Evolutionary conservation across 2,797 vertebrate genomes (phyloP).

Genomic region (Pseudomugil gertrudae): DNA sequence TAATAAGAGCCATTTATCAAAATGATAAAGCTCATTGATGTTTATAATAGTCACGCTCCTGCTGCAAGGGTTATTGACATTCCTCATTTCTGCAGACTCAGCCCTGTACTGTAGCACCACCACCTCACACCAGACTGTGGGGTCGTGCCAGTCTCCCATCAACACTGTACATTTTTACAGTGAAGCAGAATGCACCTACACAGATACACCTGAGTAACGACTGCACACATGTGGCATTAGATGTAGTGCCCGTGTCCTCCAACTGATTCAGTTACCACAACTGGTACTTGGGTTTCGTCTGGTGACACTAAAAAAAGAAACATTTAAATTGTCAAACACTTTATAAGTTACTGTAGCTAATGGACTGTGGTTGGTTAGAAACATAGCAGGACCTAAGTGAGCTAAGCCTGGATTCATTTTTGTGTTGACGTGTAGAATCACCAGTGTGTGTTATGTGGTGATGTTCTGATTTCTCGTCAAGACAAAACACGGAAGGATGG

Average conservation of each 20-base stretch:
- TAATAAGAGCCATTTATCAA: conserved; percentile 13
- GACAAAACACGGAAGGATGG: too few relatives aligned
- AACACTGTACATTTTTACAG: background rate
- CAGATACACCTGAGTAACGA: background rate
- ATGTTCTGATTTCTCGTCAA: too few relatives aligned
- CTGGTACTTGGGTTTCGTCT: too few relatives aligned
- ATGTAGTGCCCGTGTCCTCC: background rate
- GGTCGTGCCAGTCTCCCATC: background rate
- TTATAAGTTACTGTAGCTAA: too few relatives aligned
- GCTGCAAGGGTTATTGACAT: conserved; percentile 8
- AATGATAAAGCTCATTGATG: conserved; percentile 21
- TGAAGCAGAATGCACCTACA: background rate
- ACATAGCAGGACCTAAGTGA: too few relatives aligned
- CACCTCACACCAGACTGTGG: background rate
- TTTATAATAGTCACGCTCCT: conserved; percentile 8
- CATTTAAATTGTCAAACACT: too few relatives aligned
- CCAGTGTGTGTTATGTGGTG: too few relatives aligned
- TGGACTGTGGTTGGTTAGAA: too few relatives aligned
- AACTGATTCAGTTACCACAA: too few relatives aligned
- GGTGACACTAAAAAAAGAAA: too few relatives aligned
- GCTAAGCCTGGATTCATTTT: too few relatives aligned
- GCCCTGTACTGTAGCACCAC: conserved; percentile 4
- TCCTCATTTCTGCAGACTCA: background rate
- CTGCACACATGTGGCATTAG: background rate
- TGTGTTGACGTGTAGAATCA: too few relatives aligned